Conservation (phyloP, 2,888 invertebrate species). For the Rhamphomyia laevipes region DNA sequence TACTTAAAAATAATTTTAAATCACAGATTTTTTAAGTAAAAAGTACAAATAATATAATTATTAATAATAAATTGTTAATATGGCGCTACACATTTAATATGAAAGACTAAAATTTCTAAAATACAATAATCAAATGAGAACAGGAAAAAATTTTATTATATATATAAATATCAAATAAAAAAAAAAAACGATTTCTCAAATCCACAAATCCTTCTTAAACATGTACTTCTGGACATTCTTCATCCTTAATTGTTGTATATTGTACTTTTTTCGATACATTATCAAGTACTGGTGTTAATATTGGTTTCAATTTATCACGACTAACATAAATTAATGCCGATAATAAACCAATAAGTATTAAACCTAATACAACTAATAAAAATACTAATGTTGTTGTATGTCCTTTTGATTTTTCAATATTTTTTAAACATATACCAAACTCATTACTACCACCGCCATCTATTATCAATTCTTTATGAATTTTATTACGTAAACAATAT, state of each 20-base stretch:
- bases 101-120: too few species aligned
- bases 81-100: too few species aligned
- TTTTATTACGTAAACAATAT: constrained; percentile 38
- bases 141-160: too few species aligned
- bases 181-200: too few species aligned
- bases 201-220: constrained; percentile 26
- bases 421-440: constrained; percentile 21
- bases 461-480: constrained; percentile 23
- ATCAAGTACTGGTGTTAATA: constrained; percentile 49
- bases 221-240: constrained; percentile 41
- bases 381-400: constrained; percentile 37
- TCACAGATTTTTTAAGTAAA: too few species aligned
- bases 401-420: constrained; percentile 22
- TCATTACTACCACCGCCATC: constrained; percentile 22
- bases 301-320: constrained; percentile 44
- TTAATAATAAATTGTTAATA: too few species aligned
- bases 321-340: constrained; percentile 50
- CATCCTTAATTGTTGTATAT: constrained; percentile 56
- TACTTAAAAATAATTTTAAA: too few species aligned
- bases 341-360: constrained; percentile 44
- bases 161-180: too few species aligned
- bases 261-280: constrained; percentile 57
- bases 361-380: constrained; percentile 42
- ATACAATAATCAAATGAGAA: too few species aligned
- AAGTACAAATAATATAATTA: too few species aligned